Conservation (phyloP, 1,140 invertebrate genomes). For the Lepidotrigona ventralis region DNA sequence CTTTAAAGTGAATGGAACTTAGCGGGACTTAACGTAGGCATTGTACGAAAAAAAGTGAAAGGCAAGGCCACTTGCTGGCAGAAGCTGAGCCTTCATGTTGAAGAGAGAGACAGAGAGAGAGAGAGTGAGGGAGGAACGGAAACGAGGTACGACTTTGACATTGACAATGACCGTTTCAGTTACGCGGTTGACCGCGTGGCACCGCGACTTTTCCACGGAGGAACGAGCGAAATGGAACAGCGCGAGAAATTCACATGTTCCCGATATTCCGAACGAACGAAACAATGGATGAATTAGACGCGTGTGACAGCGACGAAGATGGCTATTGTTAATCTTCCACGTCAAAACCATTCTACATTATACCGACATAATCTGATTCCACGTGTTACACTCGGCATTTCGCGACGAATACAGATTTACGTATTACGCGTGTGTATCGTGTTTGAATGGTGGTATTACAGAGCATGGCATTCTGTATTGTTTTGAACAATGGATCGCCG, state of each 20-base stretch:
- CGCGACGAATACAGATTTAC: background rate
- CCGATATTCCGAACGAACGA: background rate
- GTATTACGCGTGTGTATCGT: background rate
- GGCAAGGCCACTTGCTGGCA: slow-evolving; percentile 48
- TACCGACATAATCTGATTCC: background rate
- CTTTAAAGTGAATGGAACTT: slow-evolving; percentile 52
- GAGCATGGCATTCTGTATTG: background rate
- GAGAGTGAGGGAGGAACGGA: background rate
- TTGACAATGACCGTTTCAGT: slow-evolving; percentile 41
- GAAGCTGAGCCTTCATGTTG: slow-evolving; percentile 23
- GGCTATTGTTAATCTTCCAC: background rate
- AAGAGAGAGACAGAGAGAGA: background rate
- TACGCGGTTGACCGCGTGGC: background rate
- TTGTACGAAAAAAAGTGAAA: slow-evolving; percentile 50
- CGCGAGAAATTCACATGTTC: background rate
- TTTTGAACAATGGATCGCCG: background rate
- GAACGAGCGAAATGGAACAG: background rate
- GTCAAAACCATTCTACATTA: slow-evolving; percentile 3
- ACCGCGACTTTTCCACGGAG: background rate
- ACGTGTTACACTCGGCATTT: background rate
- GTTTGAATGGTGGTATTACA: background rate
- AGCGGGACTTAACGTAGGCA: slow-evolving; percentile 59
- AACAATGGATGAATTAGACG: background rate
- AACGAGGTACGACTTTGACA: slow-evolving; percentile 29
- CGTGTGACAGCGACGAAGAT: background rate